Evolutionary conservation across 2,888 invertebrate species (phyloP).

Genomic region (Cremastobaeus sp.): DNA sequence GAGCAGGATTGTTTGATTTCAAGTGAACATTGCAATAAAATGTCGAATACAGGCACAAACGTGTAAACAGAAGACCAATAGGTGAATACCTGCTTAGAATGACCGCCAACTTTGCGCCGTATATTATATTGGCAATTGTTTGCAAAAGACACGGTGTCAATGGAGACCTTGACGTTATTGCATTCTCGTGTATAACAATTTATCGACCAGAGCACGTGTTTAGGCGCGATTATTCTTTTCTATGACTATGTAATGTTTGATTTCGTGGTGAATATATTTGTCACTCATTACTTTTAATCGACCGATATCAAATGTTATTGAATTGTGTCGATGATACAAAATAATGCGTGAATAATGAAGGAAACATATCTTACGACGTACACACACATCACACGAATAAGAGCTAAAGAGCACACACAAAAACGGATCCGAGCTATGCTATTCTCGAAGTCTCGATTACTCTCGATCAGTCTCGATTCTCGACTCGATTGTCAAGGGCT

Average conservation of each 20-base stretch:
- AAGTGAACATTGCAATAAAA: not conserved
- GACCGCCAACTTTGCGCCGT: constrained; percentile 11
- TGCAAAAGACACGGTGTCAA: constrained; percentile 43
- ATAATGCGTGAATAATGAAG: constrained; percentile 43
- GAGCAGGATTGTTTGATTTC: no score
- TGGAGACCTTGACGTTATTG: constrained; percentile 60
- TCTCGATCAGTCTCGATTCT: no score
- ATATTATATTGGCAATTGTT: constrained; percentile 48
- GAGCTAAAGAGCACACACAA: no score
- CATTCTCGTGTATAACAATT: constrained; percentile 49
- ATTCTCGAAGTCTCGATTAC: no score
- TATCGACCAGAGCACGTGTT: constrained; percentile 43
- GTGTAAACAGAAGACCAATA: not conserved
- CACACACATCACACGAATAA: constrained; percentile 1
- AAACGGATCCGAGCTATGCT: not conserved
- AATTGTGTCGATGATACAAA: constrained; percentile 35
- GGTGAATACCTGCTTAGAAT: constrained; percentile 18
- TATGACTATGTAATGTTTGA: not conserved
- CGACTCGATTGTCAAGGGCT: no score
- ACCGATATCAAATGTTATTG: constrained; percentile 6
- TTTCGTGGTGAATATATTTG: constrained; percentile 11
- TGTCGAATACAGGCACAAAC: not conserved
- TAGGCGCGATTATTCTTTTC: constrained; percentile 12
- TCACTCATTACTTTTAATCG: constrained; percentile 14
- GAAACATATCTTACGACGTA: constrained; percentile 45